Evolutionary conservation across 2,797 vertebrate genomes (phyloP).

Genomic region (Phrynocephalus vlangalii): DNA sequence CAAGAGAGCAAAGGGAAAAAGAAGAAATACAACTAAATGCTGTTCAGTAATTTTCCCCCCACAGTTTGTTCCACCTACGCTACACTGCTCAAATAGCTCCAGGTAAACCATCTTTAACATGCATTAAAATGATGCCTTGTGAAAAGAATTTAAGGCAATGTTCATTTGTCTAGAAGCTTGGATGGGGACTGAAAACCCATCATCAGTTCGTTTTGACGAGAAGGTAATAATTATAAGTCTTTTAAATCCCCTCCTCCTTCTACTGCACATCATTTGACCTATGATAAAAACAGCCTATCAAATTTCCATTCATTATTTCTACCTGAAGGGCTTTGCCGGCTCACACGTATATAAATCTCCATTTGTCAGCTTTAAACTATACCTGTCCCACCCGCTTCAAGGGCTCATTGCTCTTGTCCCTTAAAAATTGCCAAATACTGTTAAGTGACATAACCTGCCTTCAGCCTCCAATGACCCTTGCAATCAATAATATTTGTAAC

Average conservation of each 20-base stretch:
- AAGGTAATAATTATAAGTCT: conserved; percentile 80
- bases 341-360: conserved; percentile 77
- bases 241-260: conserved; percentile 62
- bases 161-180: conserved; percentile 70
- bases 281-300: conserved; percentile 77
- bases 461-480: conserved; percentile 66
- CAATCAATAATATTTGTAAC: conserved; percentile 79
- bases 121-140: conserved; percentile 65
- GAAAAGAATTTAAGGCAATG: conserved; percentile 62
- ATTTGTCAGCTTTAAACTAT: conserved; percentile 78
- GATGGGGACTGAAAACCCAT: conserved; percentile 78
- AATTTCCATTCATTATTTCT: conserved; percentile 81
- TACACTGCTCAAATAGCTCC: conserved; percentile 64
- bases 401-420: conserved; percentile 72
- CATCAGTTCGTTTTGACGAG: conserved; percentile 77
- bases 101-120: conserved; percentile 67
- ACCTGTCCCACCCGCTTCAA: conserved; percentile 67
- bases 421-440: conserved; percentile 73
- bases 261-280: conserved; percentile 77
- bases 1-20: not conserved
- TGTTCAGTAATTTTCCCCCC: conserved; percentile 63
- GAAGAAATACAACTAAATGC: conserved; percentile 42
- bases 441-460: conserved; percentile 64
- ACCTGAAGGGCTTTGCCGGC: conserved; percentile 75
- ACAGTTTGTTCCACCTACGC: conserved; percentile 43